Evolutionary conservation across 2,797 vertebrate species (phyloP), one percentile per base, ranked within the genome.

Genomic region (Hydrocynus forskahlii): DNA sequence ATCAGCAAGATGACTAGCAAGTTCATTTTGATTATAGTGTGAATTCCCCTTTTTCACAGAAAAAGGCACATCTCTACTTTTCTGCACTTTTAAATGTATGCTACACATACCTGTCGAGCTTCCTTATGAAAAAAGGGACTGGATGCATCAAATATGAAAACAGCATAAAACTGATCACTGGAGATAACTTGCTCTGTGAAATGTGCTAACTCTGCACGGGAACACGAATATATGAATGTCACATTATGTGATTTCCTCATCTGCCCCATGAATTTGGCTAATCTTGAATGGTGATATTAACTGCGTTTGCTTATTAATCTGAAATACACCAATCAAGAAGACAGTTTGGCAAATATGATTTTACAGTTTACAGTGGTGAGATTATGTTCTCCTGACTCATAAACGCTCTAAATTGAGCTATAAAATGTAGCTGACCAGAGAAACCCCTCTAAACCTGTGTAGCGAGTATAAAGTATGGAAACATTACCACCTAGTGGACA

Each of bases 401-500:
- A 29, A 54, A 5, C 23, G 54, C 17, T 35, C 12, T 8, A 21
- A 70, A 62, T 16, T 64, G 17, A 35, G 64, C 7, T n/a, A 7
- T 0, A 16, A 17, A 66, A 40, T n/a, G 16, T 70, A 14, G n/a
- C 13, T 29, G 16, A 21, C 45, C 10, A 17, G 7, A 0, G 52
- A 73, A 57, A 16, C 1, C 13, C 25, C n/a, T 19, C 1, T 19
- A n/a, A 45, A 5, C 3, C 43, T 21, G 35, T 16, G 12, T 7
- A 5, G 1, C 12, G 13, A 4, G 21, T 67, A 10, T 59, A 45
- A 35, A 66, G 54, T 67, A 73, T 25, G 25, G 19, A 57, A 75
- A 78, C 66, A 82, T 55, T 8, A 25, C 80, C 80, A 1, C 23
- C 77, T 67, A 64, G 21, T 84, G 85, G 75, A 35, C 6, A 50